phyloP scores from a whole-genome alignment of 1,140 invertebrate genomes.

The Cyphomyrmex costatus region DNA sequence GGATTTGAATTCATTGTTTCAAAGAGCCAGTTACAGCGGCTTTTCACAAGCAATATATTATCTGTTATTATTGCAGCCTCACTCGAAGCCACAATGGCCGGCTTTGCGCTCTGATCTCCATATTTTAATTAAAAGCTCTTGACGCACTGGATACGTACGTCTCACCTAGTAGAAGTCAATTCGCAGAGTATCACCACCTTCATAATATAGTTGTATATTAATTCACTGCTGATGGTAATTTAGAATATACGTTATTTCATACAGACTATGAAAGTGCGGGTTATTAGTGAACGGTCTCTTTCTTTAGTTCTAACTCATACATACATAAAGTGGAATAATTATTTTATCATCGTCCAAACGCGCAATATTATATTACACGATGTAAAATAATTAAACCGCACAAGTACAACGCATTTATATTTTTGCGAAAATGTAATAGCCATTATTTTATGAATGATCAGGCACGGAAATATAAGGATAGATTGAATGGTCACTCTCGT shows the following conservation, averaged over 20 bases:
- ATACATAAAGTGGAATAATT: background rate
- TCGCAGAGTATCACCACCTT: constrained; percentile 31
- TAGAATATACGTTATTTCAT: background rate
- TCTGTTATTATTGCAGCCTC: constrained; percentile 85
- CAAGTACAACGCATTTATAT: background rate
- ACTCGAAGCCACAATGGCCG: constrained; percentile 81
- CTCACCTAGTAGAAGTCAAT: constrained; percentile 44
- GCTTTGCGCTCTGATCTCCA: constrained; percentile 83
- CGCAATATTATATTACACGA: background rate
- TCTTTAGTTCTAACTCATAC: background rate
- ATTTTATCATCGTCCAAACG: background rate
- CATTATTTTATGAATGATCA: background rate
- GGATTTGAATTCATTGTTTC: constrained; percentile 84
- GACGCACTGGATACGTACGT: constrained; percentile 49
- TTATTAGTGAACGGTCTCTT: background rate
- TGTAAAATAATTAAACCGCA: background rate
- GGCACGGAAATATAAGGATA: background rate
- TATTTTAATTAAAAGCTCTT: constrained; percentile 85
- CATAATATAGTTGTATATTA: constrained; percentile 28
- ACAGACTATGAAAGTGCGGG: background rate
- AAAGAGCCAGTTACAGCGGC: constrained; percentile 79
- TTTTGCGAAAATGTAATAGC: background rate
- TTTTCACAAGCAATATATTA: constrained; percentile 82
- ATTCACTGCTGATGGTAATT: constrained; percentile 23
- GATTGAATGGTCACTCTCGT: background rate